Percentiles rank a stretch among this genome's conserved stretches.
These are phyloP conservation scores for Pantala flavescens DNA, from an alignment of 1,140 invertebrate species.

Conservation along the genomic window DNA sequence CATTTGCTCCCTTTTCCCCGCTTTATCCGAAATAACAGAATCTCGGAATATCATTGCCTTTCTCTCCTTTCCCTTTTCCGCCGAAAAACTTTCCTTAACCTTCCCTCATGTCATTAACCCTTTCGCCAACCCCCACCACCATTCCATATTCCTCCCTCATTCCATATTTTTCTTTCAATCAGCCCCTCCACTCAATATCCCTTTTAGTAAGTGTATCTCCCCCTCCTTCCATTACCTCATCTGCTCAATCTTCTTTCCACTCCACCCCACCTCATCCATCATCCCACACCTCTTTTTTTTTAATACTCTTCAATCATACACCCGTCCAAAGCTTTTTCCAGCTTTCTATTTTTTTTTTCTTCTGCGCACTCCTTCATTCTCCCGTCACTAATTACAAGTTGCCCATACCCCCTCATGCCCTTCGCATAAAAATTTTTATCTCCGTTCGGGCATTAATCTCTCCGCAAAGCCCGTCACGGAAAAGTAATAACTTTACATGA, in stretches of 20 bases:
- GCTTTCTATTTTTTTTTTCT: not conserved
- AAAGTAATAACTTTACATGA: constrained; percentile 8
- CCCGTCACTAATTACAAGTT: constrained; percentile 1
- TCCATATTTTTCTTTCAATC: not conserved
- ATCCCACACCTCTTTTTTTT: not conserved
- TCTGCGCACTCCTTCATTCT: not conserved
- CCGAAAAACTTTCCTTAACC: not conserved
- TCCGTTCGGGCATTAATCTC: not conserved
- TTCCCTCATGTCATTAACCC: constrained; percentile 5
- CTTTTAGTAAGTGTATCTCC: not conserved
- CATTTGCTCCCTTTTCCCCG: not conserved
- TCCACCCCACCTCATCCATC: not conserved
- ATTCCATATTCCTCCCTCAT: not conserved
- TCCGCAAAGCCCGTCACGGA: not conserved
- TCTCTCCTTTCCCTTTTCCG: not conserved
- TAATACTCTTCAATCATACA: constrained; percentile 5
- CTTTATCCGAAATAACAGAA: not conserved
- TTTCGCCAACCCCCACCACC: not conserved
- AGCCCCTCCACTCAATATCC: not conserved
- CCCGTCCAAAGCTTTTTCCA: not conserved
- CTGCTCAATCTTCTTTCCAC: not conserved
- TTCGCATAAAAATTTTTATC: constrained; percentile 5
- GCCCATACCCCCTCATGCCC: not conserved
- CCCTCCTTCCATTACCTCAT: not conserved
- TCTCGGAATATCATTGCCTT: not conserved